Evolutionary conservation across 2,113 vertebrate genomes (phyloP), one percentile per base, ranked within the genome.

Genomic region (Coregonus clupeaformis): DNA sequence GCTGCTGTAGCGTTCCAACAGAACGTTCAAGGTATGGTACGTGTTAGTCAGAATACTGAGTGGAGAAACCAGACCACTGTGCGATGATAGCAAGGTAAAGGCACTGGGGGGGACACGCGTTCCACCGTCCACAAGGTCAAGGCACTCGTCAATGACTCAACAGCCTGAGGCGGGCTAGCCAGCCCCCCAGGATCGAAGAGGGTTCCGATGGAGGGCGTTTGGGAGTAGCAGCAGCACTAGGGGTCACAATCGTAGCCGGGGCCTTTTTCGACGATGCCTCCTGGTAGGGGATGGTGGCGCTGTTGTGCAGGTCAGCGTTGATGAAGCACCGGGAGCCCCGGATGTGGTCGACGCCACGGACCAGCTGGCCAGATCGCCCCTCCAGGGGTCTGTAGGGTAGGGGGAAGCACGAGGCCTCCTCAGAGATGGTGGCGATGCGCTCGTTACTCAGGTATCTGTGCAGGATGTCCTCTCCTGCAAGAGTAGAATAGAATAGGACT

Each of bases 401-500:
- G 0, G 89, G 89, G 1, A 77, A 80, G 1, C 92, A 81, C 0
- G 92, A 57, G 71, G 82, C 94, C 85, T 98, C 97, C 88, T 99
- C 97, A 0, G 90, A 78, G 82, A 97, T 96, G 13, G 94, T 87
- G 12, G 94, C 85, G 86, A 99, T 97, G n/a, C 95, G 91, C 75
- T 99, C 97, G 1, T 96, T 98, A 69, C 98, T 99, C 90, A 96
- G 95, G 78, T 95, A 97, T 12, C 94, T 91, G 86, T 94, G 97
- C 13, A 97, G 91, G 4, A 86, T 74, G 1, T 92, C 92, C 66
- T 92, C 92, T 29, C 94, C 97, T 99, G 6, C 36, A n/a, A 49
- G 49, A 55, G 9, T 27, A 29, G 13, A 27, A 3, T 5, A 18
- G 59, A 72, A 25, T 22, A 25, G 20, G n/a, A 62, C n/a, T 9